Base-by-base conservation (phyloP, 2,888 invertebrate genomes). In the Melikaiella ostensackeni region DNA sequence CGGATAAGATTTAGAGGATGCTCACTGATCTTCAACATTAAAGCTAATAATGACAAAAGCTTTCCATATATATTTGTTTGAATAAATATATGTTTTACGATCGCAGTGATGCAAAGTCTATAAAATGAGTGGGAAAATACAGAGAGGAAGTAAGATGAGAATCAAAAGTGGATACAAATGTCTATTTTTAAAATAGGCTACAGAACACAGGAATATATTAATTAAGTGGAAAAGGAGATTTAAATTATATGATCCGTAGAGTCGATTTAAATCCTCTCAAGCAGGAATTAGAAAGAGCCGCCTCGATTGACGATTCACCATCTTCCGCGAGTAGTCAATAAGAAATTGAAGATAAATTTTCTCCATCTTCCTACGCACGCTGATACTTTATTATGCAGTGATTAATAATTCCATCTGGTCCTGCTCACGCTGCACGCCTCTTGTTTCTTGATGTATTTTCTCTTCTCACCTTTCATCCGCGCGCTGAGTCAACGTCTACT, bases 371-470 rank as follows among this genome's bases (percentile, higher is more conserved):
- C 80, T 74, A 80, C 81, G 79, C 82, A 55, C 75, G 74, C 79
- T 74, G 77, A 80, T 80, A 79, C 76, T 82, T 83, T 81, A 79
- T 83, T 81, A 79, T 79, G 75, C 75, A 73, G 61, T 75, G 78
- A 75, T 79, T 78, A 75, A 78, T 78, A 81, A 81, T 81, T 79
- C 50, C 19, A 70, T 70, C 30, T 50, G 70, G 70, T 50, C 50
- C 70, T 64, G 38, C 42, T 64, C 42, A 38, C 16, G 42, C 38
- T 30, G 70, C 50, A 70, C 70, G 70, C 70, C 70, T 70, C 46
- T 70, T 50, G 50, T 70, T 70, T 70, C 46, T 50, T 24, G 24
- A 13, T 46, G 46, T 70, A 27, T 70, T 50, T 70, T 70, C 50
- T 27, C 78, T 76, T 78, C 78, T 81, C 78, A 63, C 75, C 79